These are phyloP conservation scores for Dasysyrphus albostriatus DNA, from an alignment of 2,888 invertebrate genomes.

Conservation along the genomic window DNA sequence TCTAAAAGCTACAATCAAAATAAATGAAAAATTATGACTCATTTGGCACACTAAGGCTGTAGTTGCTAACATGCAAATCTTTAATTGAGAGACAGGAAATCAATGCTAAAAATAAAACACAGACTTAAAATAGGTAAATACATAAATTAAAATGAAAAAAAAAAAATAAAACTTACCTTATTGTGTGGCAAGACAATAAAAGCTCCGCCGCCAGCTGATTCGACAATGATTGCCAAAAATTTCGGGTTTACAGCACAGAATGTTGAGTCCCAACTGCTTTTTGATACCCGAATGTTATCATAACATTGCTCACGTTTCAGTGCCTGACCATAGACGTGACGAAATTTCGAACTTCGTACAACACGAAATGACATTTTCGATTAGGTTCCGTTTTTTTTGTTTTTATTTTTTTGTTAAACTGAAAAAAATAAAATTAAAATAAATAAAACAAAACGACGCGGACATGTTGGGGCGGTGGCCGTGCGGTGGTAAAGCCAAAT, in stretches of 20 bases:
- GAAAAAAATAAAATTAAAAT: conserved; percentile 24
- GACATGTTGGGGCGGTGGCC: conserved; percentile 42
- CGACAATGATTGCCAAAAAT: conserved; percentile 98
- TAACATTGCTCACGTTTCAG: conserved; percentile 98
- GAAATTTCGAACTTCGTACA: conserved; percentile 98
- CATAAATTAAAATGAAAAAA: background rate
- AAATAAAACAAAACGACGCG: conserved; percentile 46
- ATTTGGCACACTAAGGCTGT: conserved; percentile 29
- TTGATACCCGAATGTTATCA: conserved; percentile 98
- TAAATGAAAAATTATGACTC: conserved; percentile 50
- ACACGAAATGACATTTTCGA: conserved; percentile 96
- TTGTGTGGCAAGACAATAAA: conserved; percentile 97
- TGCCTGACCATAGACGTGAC: conserved; percentile 95
- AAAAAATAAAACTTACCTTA: conserved; percentile 87
- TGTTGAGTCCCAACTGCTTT: conserved; percentile 99
- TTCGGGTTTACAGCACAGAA: conserved; percentile 99
- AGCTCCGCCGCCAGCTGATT: conserved; percentile 97
- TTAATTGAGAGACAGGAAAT: conserved; percentile 52
- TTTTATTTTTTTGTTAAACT: conserved; percentile 44
- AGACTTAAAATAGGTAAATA: conserved; percentile 26
- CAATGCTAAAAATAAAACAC: conserved; percentile 42
- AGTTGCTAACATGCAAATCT: conserved; percentile 36
- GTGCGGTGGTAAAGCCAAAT: background rate
- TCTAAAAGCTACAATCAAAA: conserved; percentile 22
- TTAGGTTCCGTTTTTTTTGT: conserved; percentile 56